A percentile compares a stretch with the other conserved stretches of the same genome.
phyloP scores from a whole-genome alignment of 2,113 vertebrate species.

The Propithecus coquereli region DNA sequence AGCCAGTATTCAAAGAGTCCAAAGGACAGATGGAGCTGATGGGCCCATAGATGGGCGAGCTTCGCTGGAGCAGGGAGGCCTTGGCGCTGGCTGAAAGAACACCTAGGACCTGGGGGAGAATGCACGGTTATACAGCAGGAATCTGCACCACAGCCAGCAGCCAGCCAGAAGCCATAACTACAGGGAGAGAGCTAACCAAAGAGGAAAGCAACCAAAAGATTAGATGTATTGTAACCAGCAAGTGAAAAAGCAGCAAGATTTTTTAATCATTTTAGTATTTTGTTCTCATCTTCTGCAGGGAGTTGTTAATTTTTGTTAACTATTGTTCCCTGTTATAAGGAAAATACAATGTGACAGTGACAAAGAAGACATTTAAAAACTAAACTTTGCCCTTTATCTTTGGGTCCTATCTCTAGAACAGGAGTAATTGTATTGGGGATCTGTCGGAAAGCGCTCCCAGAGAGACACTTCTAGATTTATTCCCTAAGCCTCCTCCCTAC shows the following conservation, averaged over 20 bases:
- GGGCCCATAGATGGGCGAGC: background rate
- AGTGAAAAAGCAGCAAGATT: background rate
- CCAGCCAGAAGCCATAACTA: background rate
- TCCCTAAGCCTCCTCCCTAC: background rate
- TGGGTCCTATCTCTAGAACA: background rate
- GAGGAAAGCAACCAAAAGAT: background rate
- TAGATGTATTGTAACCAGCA: too few relatives aligned
- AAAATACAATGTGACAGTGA: background rate
- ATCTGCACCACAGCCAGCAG: background rate
- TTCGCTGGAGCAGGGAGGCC: background rate
- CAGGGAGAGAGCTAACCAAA: background rate
- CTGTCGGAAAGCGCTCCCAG: background rate
- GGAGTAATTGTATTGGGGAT: background rate
- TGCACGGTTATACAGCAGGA: background rate
- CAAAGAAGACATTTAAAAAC: background rate
- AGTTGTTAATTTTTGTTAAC: background rate
- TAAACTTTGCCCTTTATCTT: background rate
- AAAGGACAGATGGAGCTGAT: constrained; percentile 44
- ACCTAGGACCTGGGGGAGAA: background rate
- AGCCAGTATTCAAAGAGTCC: constrained; percentile 22
- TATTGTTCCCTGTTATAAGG: background rate
- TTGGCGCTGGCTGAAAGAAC: background rate
- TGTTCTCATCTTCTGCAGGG: background rate
- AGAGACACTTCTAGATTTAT: background rate
- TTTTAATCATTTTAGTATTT: background rate